Conservation (phyloP, 2,113 vertebrate genomes). For the Pyrgilauda ruficollis region DNA sequence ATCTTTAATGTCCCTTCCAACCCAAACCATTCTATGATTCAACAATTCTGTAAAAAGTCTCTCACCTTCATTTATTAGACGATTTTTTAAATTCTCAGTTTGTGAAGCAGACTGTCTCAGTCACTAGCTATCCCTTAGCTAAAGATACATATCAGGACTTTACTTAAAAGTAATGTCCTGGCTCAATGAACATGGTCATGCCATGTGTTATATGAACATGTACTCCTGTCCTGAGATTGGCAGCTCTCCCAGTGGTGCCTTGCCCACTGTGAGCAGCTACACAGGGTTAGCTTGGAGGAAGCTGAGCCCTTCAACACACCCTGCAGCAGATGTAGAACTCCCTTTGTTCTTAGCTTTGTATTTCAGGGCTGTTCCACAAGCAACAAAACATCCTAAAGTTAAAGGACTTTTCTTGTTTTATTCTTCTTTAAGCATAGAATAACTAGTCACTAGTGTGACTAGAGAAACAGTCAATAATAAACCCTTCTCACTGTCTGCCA, state of each 20-base stretch:
- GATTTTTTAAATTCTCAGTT: neutral
- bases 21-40: neutral
- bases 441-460: neutral
- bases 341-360: neutral
- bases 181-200: fast-evolving
- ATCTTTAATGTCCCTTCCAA: neutral
- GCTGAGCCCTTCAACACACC: fast-evolving
- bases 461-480: neutral
- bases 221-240: neutral
- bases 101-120: neutral
- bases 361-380: neutral
- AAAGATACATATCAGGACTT: neutral
- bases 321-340: neutral
- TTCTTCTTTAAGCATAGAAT: neutral
- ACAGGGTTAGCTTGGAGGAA: neutral
- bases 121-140: neutral
- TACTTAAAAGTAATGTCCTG: neutral
- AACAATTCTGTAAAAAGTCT: neutral
- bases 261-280: neutral
- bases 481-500: neutral
- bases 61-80: neutral
- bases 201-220: neutral
- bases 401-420: neutral
- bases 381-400: neutral
- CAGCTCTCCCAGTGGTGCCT: neutral